Evolutionary conservation across 2,113 vertebrate genomes (phyloP).

Genomic region (Helogale parvula): DNA sequence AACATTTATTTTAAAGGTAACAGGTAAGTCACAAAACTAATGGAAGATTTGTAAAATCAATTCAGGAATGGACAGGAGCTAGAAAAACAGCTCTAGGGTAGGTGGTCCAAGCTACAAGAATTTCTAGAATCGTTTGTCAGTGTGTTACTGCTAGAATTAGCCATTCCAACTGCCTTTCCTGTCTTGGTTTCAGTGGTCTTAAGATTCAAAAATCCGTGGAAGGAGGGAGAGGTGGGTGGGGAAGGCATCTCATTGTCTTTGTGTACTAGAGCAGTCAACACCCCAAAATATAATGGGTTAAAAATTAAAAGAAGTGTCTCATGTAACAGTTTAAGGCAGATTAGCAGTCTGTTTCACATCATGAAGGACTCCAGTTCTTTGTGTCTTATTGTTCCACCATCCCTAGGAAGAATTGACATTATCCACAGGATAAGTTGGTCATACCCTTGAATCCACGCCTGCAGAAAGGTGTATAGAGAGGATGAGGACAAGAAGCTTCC

Average conservation of each 20-base stretch:
- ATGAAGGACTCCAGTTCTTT: neutral
- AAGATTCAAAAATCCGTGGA: neutral
- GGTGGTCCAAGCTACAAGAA: neutral
- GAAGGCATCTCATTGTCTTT: neutral
- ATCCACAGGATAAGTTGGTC: neutral
- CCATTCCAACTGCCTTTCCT: neutral
- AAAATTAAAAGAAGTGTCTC: neutral
- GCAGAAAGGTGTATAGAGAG: neutral
- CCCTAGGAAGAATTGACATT: neutral
- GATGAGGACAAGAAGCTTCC: neutral
- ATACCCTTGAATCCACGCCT: neutral
- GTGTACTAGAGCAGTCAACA: neutral
- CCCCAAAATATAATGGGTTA: neutral
- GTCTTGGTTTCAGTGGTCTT: neutral
- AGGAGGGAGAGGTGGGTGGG: neutral
- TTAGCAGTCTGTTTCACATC: neutral
- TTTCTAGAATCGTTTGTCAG: neutral
- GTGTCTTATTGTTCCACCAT: neutral
- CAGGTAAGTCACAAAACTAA: neutral
- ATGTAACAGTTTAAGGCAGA: neutral
- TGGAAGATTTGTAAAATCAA: neutral
- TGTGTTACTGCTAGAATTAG: neutral
- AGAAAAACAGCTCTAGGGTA: neutral
- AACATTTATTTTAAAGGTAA: neutral
- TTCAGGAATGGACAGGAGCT: neutral